These are phyloP conservation scores for Passer domesticus DNA, from an alignment of 2,113 vertebrate genomes.

Conservation along the genomic window DNA sequence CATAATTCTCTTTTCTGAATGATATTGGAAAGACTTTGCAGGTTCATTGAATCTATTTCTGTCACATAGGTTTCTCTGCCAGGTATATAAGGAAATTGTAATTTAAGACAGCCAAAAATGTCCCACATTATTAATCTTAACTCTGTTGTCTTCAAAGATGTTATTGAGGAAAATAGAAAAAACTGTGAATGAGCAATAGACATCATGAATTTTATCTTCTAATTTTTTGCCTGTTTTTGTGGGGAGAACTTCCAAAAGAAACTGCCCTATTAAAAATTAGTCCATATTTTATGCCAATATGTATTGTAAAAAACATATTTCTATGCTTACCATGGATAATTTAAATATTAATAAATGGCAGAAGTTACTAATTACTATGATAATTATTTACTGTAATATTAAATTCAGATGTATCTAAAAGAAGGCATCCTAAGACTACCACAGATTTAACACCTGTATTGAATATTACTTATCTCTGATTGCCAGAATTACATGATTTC, in stretches of 20 bases:
- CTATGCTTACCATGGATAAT: background rate
- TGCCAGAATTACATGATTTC: background rate
- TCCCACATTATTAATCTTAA: background rate
- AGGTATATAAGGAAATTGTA: background rate
- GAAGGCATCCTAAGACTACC: background rate
- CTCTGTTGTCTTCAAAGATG: background rate
- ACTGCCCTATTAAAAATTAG: background rate
- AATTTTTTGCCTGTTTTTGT: background rate
- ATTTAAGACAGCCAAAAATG: background rate
- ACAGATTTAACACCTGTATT: background rate
- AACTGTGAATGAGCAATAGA: background rate
- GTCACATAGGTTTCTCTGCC: background rate
- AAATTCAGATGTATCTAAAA: background rate
- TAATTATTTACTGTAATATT: background rate
- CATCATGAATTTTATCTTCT: background rate
- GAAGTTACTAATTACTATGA: background rate
- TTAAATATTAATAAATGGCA: background rate
- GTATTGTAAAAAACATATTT: background rate
- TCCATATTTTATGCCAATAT: background rate
- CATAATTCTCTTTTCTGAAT: background rate
- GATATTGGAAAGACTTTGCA: background rate
- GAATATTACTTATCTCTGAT: background rate
- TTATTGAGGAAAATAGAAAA: accelerated
- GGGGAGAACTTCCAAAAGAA: background rate
- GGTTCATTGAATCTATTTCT: background rate